Evolutionary conservation across 2,888 invertebrate species (phyloP).

Genomic region (Eumacrocentrus americanus): DNA sequence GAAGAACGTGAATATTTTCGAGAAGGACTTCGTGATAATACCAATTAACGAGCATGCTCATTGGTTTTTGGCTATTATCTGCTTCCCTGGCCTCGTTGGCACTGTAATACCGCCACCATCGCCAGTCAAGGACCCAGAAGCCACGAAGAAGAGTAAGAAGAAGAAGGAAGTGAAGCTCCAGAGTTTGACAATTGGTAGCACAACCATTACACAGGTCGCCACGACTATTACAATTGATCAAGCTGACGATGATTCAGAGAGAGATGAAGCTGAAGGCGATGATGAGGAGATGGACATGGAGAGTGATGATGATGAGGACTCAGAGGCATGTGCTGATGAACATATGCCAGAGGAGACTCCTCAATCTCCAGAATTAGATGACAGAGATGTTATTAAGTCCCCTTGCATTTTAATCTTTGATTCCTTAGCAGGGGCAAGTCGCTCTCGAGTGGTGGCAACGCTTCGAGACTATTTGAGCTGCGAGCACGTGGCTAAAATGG

Average conservation of each 20-base stretch:
- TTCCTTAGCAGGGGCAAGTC: constrained; percentile 80
- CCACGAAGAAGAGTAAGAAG: constrained; percentile 39
- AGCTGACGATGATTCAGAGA: constrained; percentile 73
- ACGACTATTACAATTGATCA: constrained; percentile 67
- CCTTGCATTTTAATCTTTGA: constrained; percentile 96
- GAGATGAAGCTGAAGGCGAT: constrained; percentile 83
- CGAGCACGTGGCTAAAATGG: constrained; percentile 80
- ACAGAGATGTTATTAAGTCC: constrained; percentile 64
- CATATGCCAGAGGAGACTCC: background rate
- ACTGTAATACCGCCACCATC: constrained; percentile 68
- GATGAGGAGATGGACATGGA: constrained; percentile 71
- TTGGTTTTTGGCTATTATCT: constrained; percentile 97
- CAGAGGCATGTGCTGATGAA: background rate
- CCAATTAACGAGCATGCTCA: constrained; percentile 97
- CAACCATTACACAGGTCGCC: constrained; percentile 66
- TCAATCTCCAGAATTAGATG: constrained; percentile 27
- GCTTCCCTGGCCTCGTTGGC: constrained; percentile 85
- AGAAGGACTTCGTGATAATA: constrained; percentile 94
- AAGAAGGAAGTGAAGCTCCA: constrained; percentile 66
- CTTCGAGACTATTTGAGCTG: constrained; percentile 89
- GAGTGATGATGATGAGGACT: constrained; percentile 59
- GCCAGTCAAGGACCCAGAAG: constrained; percentile 64
- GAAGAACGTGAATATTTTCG: constrained; percentile 93
- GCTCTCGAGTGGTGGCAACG: constrained; percentile 85
- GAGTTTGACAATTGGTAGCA: constrained; percentile 67